phyloP scores from a whole-genome alignment of 1,140 invertebrate genomes.

The Nixonia krombeini region DNA sequence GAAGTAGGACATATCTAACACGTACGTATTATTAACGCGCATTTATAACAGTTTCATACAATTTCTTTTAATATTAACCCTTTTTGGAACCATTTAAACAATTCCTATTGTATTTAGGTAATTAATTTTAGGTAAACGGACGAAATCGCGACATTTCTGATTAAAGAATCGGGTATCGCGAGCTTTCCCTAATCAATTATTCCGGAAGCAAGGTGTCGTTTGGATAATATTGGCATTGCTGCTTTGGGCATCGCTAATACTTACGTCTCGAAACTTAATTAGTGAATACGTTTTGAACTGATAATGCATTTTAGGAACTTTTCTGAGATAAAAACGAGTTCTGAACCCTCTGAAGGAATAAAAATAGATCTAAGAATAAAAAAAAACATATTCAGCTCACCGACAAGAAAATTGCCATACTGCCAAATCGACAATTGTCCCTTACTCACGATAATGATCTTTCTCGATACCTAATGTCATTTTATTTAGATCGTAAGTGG shows the following conservation, averaged over 20 bases:
- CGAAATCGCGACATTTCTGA: background rate
- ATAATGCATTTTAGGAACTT: too few relatives aligned
- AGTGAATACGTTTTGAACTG: too few relatives aligned
- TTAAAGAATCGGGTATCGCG: slow-evolving; percentile 16
- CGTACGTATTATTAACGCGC: slow-evolving; percentile 7
- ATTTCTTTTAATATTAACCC: slow-evolving; percentile 43
- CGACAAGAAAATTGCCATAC: slow-evolving; percentile 67
- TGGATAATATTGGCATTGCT: slow-evolving; percentile 3
- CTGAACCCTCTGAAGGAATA: slow-evolving; percentile 12
- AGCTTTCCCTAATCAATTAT: slow-evolving; percentile 20
- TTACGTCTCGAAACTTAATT: too few relatives aligned
- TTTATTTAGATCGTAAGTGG: slow-evolving; percentile 66
- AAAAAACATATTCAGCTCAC: slow-evolving; percentile 51
- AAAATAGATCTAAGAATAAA: slow-evolving; percentile 34
- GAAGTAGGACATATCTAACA: slow-evolving; percentile 33
- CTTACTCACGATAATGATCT: slow-evolving; percentile 67
- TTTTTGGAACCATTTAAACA: slow-evolving; percentile 27
- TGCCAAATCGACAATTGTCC: slow-evolving; percentile 71
- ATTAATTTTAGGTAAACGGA: slow-evolving; percentile 27
- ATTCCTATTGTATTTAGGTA: slow-evolving; percentile 21
- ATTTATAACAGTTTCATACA: slow-evolving; percentile 41
- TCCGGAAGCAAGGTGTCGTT: slow-evolving; percentile 19
- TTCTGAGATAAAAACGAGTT: slow-evolving; percentile 13
- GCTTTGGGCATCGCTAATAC: background rate
- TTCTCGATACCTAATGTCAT: slow-evolving; percentile 65